Evolutionary conservation across 2,113 vertebrate genomes (phyloP), one percentile per base, ranked within the genome.

Genomic region (Monopterus albus): DNA sequence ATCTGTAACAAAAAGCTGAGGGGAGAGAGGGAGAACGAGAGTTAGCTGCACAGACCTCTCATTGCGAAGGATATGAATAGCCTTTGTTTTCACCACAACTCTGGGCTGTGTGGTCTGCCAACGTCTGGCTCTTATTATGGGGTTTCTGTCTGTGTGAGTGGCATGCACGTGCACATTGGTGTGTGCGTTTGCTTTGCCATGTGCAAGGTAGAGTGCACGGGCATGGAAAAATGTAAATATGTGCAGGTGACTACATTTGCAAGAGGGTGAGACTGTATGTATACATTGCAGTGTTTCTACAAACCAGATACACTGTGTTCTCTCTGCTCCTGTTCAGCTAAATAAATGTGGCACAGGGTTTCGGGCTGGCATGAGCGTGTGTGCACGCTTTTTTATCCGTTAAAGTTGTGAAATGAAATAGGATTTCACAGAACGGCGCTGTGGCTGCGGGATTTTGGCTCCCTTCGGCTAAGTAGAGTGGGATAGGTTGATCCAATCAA

Each of bases 101-200:
- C 91, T 87, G 89, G 83, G 89, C 89, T 91, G 84, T 89, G 90
- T 90, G 89, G 91, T 89, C 86, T 92, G 92, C 92, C 92, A 93
- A 87, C 86, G 91, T 91, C 92, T 94, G 92, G 92, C 92, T 94
- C 91, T 93, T 92, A 93, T 94, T 94, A 94, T 90, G 87, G 89
- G 88, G 88, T 91, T 90, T 92, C 90, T 93, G 81, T 90, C 87
- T 86, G 86, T 40, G 58, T 89, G 87, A 90, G 88, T 90, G 88
- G 83, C 81, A 87, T 66, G 86, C 87, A 87, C 85, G 82, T 91
- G 89, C 90, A 85, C 67, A 46, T 50, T 64, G 57, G 69, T 86
- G 83, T 84, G 72, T 56, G 71, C 40, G 42, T 36, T 40, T 47
- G 25, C 28, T 9, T 23, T 71, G 75, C 36, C 70, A 58, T 29